Evolutionary conservation across 1,140 invertebrate genomes (phyloP).

Genomic region (Bombus breviceps): DNA sequence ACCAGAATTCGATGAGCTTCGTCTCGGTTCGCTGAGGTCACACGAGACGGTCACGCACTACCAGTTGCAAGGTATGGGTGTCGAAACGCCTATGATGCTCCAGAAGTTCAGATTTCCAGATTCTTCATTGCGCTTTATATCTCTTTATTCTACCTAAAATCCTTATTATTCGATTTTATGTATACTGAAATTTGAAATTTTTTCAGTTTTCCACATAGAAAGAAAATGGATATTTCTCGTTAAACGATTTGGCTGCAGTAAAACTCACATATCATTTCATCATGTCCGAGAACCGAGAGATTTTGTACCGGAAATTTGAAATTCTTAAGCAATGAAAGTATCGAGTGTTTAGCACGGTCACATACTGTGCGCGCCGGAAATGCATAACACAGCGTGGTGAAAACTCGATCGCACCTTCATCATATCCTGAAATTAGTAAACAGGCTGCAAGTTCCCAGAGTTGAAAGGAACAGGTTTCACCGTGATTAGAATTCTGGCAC

Average conservation of each 20-base stretch:
- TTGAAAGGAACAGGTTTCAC: slow-evolving; percentile 39
- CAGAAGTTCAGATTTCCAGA: slow-evolving; percentile 44
- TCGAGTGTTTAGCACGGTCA: slow-evolving; percentile 23
- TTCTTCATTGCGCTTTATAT: slow-evolving; percentile 1
- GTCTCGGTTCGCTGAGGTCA: slow-evolving; percentile 64
- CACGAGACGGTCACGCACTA: slow-evolving; percentile 66
- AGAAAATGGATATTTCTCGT: background rate
- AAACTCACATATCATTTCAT: slow-evolving; percentile 9
- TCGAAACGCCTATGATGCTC: slow-evolving; percentile 44
- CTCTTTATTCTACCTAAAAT: background rate
- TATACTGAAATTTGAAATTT: too few species aligned
- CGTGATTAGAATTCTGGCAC: background rate
- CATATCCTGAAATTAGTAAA: slow-evolving; percentile 59
- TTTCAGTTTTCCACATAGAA: background rate
- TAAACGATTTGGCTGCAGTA: background rate
- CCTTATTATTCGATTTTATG: too few species aligned
- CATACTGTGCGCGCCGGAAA: slow-evolving; percentile 47
- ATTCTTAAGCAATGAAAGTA: slow-evolving; percentile 47
- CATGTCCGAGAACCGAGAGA: background rate
- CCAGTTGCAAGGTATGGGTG: slow-evolving; percentile 60
- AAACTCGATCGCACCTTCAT: slow-evolving; percentile 61
- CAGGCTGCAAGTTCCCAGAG: slow-evolving; percentile 32
- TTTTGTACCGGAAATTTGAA: slow-evolving; percentile 53
- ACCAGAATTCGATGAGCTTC: slow-evolving; percentile 57
- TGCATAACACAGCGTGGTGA: slow-evolving; percentile 56